Percentiles rank a stretch among this genome's conserved stretches.
Evolutionary conservation across 2,797 vertebrate species (phyloP).

Genomic region (Buceros bicornis): DNA sequence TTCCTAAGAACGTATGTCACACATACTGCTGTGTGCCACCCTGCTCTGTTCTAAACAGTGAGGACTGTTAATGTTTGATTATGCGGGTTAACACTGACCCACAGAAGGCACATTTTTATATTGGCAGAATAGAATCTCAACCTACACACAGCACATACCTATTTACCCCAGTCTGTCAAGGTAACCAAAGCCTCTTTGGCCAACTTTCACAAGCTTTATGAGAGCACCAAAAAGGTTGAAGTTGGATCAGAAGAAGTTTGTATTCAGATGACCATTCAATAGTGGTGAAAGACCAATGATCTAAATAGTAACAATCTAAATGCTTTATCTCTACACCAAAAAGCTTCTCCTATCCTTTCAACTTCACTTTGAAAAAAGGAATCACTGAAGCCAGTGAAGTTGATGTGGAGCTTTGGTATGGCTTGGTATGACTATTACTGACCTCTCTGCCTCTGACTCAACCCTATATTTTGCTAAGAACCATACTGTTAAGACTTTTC

Average conservation of each 20-base stretch:
- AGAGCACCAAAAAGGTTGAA: not conserved
- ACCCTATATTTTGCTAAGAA: not conserved
- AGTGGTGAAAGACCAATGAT: not conserved
- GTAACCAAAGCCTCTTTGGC: not conserved
- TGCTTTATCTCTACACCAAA: not conserved
- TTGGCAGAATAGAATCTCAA: not conserved
- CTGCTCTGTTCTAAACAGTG: not conserved
- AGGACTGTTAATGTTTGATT: not conserved
- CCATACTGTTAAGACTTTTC: not conserved
- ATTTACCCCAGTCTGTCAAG: not conserved
- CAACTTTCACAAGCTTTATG: not conserved
- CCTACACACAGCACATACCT: not conserved
- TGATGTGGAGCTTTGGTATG: not conserved
- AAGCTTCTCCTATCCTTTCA: not conserved
- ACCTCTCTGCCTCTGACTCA: not conserved
- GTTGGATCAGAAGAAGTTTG: not conserved
- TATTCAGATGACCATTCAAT: not conserved
- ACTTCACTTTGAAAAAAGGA: not conserved
- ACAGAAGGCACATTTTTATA: not conserved
- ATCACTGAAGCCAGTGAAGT: not conserved
- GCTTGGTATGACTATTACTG: not conserved
- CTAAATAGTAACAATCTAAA: fast-evolving
- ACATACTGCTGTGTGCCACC: not conserved
- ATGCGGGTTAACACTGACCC: not conserved
- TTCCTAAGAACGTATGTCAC: fast-evolving